Evolutionary conservation across 2,888 invertebrate species (phyloP).

Genomic region (Thelaira solivaga): DNA sequence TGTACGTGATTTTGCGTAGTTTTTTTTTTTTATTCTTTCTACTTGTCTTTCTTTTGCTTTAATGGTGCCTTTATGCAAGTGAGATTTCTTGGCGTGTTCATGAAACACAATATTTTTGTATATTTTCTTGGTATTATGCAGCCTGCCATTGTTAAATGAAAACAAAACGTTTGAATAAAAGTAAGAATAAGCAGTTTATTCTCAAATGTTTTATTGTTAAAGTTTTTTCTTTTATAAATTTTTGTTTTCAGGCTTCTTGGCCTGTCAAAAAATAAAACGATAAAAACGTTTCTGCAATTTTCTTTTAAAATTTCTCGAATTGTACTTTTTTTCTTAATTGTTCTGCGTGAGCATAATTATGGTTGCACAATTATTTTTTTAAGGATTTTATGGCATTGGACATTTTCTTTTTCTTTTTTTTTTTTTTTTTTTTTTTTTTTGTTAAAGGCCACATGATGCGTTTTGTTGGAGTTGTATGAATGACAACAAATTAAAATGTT

Average conservation of each 20-base stretch:
- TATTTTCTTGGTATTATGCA: constrained; percentile 44
- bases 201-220: constrained; percentile 26
- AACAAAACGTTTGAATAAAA: no score
- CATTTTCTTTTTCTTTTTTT: no score
- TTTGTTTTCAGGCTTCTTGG: no score
- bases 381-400: background rate
- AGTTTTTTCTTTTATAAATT: constrained; percentile 1
- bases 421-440: no score
- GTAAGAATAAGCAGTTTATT: background rate
- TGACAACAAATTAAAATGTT: constrained; percentile 52
- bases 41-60: background rate
- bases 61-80: no score
- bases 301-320: background rate
- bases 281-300: background rate
- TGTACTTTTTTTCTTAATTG: constrained; percentile 32
- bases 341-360: constrained; percentile 61
- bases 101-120: background rate
- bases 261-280: background rate
- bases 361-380: constrained; percentile 39
- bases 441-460: background rate
- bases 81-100: no score
- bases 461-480: constrained; percentile 17
- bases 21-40: background rate
- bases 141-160: background rate
- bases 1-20: constrained; percentile 52